Evolutionary conservation across 2,113 vertebrate species (phyloP), one percentile per base, ranked within the genome.

Genomic region (Apeltes quadracus): DNA sequence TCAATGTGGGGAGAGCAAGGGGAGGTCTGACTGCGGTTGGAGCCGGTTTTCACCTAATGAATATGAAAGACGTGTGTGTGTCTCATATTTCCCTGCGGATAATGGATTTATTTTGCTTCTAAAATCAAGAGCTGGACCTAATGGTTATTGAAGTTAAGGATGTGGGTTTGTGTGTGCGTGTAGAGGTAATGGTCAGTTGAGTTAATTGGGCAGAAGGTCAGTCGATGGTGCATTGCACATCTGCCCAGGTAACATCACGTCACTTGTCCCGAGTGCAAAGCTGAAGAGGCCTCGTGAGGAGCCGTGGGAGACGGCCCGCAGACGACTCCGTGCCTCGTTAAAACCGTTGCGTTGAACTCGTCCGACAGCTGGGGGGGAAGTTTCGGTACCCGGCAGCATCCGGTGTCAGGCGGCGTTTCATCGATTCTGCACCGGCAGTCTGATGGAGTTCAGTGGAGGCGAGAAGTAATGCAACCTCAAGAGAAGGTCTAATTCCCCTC

Each of bases 391-490:
- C 11, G 16, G 56, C 27, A 5, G 51, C 76, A 69, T 70, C 38
- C 55, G n/a, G 71, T 83, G 81, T 83, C 81, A 86, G 84, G 65
- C 56, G 12, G 75, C 51, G 57, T 75, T n/a, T 80, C 88, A 93
- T 92, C 72, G 67, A 91, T 91, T 90, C 85, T 66, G 59, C 61
- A 34, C 69, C 36, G 59, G 67, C 67, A 78, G 79, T 48, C 16
- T 84, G 82, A 87, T 88, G 69, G 81, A 86, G 89, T 89, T 91
- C 76, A 81, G 75, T 16, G 44, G 72, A 86, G 84, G 79, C 79
- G 70, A 74, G 72, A 59, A 23, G 71, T 13, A 39, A 62, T 56
- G 64, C 72, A 75, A 84, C 39, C 67, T 66, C 43, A 23, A 54
- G 61, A 72, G 72, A 61, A 74, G 76, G 39, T 68, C 39, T 39